phyloP scores from a whole-genome alignment of 2,113 vertebrate genomes.

The Ptilonorhynchus violaceus region DNA sequence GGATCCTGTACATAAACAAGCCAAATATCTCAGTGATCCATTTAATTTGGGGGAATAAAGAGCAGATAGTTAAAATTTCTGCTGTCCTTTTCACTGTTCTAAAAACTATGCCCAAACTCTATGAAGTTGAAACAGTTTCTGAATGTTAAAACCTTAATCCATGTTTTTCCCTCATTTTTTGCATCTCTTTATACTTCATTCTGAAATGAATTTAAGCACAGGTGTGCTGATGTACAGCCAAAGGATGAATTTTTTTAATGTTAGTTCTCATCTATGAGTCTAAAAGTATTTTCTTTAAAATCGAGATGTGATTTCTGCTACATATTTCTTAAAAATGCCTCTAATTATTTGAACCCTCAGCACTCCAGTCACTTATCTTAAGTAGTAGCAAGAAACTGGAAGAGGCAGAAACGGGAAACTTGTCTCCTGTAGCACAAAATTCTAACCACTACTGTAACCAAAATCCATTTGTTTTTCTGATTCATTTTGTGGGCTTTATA shows the following conservation, averaged over 20 bases:
- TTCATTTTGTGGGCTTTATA: neutral
- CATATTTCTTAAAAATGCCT: neutral
- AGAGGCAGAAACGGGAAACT: neutral
- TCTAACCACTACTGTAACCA: neutral
- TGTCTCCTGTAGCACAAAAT: neutral
- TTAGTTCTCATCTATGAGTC: neutral
- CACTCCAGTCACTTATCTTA: neutral
- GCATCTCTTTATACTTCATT: neutral
- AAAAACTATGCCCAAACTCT: neutral
- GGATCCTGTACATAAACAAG: neutral
- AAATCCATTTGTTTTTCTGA: neutral
- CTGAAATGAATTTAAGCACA: neutral
- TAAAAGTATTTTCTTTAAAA: neutral
- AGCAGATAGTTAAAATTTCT: neutral
- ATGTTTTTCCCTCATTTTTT: neutral
- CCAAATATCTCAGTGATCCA: neutral
- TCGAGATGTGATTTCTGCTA: neutral
- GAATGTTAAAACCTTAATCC: neutral
- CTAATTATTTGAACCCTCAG: neutral
- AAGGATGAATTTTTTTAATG: neutral
- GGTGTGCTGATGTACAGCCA: neutral
- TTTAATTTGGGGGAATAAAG: neutral
- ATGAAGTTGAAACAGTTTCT: neutral
- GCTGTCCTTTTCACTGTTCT: neutral
- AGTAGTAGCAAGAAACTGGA: neutral